phyloP scores from a whole-genome alignment of 2,113 vertebrate species.

The Pardalotus punctatus region DNA sequence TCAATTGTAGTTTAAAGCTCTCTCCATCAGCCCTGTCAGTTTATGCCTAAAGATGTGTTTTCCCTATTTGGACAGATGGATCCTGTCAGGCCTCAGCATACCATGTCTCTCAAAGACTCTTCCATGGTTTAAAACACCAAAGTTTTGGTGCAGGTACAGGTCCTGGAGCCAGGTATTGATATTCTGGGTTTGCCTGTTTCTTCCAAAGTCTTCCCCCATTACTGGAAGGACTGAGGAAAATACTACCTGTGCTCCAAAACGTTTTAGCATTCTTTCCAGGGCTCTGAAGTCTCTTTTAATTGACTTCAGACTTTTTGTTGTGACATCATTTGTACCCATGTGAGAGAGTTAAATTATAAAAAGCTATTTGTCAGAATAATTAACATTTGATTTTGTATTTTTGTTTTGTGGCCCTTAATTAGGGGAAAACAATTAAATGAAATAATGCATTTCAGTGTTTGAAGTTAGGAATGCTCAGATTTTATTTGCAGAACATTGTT shows the following conservation, averaged over 20 bases:
- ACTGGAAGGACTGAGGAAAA: background rate
- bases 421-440: background rate
- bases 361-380: background rate
- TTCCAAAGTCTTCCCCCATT: background rate
- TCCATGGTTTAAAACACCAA: background rate
- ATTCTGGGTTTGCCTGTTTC: background rate
- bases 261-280: background rate
- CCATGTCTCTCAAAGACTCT: background rate
- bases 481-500: background rate
- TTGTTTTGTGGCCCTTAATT: background rate
- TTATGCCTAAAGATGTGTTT: background rate
- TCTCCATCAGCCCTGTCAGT: background rate
- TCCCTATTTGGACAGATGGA: background rate
- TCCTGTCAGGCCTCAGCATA: background rate
- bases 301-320: background rate
- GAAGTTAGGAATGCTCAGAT: background rate
- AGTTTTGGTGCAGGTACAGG: background rate
- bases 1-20: background rate
- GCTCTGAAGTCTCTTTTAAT: background rate
- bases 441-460: background rate
- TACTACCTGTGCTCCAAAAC: background rate
- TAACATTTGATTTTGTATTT: background rate
- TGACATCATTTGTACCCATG: background rate
- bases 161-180: background rate
- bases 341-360: background rate